Conservation (phyloP, 2,113 vertebrate species). For the Festucalex cinctus region DNA sequence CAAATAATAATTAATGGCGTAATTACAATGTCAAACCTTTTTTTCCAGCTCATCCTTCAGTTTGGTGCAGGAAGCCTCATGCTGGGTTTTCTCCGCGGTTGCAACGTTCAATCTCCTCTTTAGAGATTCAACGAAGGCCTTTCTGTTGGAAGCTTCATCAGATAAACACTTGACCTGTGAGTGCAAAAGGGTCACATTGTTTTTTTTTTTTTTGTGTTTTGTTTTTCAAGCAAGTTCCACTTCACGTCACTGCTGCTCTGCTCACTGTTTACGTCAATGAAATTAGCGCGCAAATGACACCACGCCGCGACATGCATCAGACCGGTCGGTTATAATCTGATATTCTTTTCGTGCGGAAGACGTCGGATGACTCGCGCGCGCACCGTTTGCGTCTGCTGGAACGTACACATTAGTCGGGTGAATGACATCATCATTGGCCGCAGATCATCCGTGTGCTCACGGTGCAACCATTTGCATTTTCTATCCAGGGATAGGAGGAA, state of each 20-base stretch:
- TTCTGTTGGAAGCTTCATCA: slow-evolving; percentile 85
- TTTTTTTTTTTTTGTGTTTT: too few relatives aligned
- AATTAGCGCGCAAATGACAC: slow-evolving; percentile 8
- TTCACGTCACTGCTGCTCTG: background rate
- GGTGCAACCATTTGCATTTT: background rate
- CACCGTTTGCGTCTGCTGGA: background rate
- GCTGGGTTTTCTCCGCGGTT: slow-evolving; percentile 78
- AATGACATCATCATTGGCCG: background rate
- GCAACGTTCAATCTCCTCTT: slow-evolving; percentile 82
- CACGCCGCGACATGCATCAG: background rate
- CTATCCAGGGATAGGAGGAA: background rate
- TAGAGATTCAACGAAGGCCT: slow-evolving; percentile 79
- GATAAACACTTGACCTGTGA: slow-evolving; percentile 78
- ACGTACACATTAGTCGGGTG: background rate
- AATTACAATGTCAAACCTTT: slow-evolving; percentile 72
- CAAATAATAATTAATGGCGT: background rate
- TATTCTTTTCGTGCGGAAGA: background rate
- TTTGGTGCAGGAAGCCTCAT: slow-evolving; percentile 77
- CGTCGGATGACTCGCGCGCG: background rate
- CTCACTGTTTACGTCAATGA: background rate
- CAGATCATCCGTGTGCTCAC: background rate
- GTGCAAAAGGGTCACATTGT: background rate
- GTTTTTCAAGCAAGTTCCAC: background rate
- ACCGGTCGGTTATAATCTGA: background rate
- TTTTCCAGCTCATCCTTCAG: slow-evolving; percentile 80